Conservation (phyloP, 2,888 invertebrate species). For the Lampropteryx suffumata region DNA sequence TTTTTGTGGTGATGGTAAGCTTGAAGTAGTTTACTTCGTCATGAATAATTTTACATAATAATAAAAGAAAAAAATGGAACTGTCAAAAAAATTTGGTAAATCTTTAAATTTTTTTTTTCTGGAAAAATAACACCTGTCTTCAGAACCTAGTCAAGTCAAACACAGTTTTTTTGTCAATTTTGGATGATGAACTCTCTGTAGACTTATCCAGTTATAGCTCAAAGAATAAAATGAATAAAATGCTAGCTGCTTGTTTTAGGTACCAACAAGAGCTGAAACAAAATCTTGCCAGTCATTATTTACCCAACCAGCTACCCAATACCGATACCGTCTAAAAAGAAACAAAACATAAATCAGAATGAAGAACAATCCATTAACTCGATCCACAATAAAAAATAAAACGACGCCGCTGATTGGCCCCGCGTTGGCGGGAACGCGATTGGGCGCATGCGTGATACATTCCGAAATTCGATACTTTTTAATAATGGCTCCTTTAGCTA, state of each 20-base stretch:
- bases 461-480: constrained; percentile 81
- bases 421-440: constrained; percentile 61
- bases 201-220: too few relatives aligned
- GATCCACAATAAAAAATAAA: constrained; percentile 71
- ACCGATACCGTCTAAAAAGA: constrained; percentile 44
- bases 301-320: constrained; percentile 7
- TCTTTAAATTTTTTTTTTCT: too few relatives aligned
- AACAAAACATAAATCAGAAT: constrained; percentile 73
- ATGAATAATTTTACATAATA: too few relatives aligned
- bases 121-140: too few relatives aligned
- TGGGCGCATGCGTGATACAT: constrained; percentile 66
- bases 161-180: too few relatives aligned
- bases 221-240: too few relatives aligned
- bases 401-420: constrained; percentile 62
- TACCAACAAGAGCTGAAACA: constrained; percentile 2
- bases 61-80: too few relatives aligned
- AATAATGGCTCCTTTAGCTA: constrained; percentile 82
- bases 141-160: too few relatives aligned
- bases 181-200: too few relatives aligned
- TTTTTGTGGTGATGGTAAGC: too few relatives aligned
- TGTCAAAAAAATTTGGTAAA: too few relatives aligned
- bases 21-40: too few relatives aligned
- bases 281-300: constrained; percentile 1
- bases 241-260: neutral
- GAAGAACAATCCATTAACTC: constrained; percentile 80